Percentiles rank a stretch among this genome's conserved stretches.
Conservation (phyloP, 2,113 vertebrate genomes). For the Apodemus speciosus region DNA sequence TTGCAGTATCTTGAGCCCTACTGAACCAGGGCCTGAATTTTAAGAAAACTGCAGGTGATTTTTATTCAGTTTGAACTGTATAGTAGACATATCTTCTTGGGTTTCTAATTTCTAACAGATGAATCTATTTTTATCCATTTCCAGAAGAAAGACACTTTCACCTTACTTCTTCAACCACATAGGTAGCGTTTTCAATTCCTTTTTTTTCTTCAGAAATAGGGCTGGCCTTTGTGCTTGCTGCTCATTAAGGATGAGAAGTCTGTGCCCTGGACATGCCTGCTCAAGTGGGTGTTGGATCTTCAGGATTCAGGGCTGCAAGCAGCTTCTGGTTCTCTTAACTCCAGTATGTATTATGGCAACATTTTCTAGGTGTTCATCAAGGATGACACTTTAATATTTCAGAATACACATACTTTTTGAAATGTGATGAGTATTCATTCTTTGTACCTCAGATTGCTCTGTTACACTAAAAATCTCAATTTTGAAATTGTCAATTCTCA, state of each 20-base stretch:
- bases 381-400: not conserved
- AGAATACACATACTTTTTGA: not conserved
- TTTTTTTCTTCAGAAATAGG: not conserved
- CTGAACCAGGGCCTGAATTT: constrained; percentile 2
- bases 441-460: not conserved
- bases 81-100: constrained; percentile 28
- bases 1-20: not conserved
- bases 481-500: not conserved
- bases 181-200: not conserved
- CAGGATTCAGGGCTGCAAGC: not conserved
- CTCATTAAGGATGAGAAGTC: not conserved
- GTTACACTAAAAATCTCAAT: not conserved
- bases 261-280: not conserved
- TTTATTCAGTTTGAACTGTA: constrained; percentile 23
- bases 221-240: not conserved
- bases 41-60: constrained; percentile 25
- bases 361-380: constrained; percentile 12
- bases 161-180: constrained; percentile 50
- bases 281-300: not conserved
- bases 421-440: not conserved
- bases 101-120: constrained; percentile 64
- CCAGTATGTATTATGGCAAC: not conserved
- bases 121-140: constrained; percentile 49
- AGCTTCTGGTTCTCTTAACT: not conserved
- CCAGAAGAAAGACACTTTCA: constrained; percentile 47